Percentiles rank a stretch among this genome's conserved stretches.
These are phyloP conservation scores for Horisme vitalbata DNA, from an alignment of 2,888 invertebrate genomes.

Conservation along the genomic window DNA sequence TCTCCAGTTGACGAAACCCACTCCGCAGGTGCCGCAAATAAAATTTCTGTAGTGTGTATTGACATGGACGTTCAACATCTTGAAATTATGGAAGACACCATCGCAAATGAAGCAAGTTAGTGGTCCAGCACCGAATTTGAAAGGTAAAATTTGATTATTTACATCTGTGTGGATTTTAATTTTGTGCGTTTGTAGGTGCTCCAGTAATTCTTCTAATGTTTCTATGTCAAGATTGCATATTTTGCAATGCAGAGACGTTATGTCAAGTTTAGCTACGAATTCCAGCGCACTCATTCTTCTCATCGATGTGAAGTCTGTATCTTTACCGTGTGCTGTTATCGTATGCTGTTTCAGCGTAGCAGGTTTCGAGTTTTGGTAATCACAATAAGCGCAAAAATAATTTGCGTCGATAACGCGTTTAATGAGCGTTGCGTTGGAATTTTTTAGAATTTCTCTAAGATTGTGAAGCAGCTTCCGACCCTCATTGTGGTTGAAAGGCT, in stretches of 20 bases:
- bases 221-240: slow-evolving; percentile 54
- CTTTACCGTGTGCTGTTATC: slow-evolving; percentile 23
- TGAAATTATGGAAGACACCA: slow-evolving; percentile 47
- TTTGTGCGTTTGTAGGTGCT: slow-evolving; percentile 53
- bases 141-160: slow-evolving; percentile 58
- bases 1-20: slow-evolving; percentile 58
- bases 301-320: slow-evolving; percentile 9
- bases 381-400: slow-evolving; percentile 34
- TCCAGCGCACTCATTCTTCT: slow-evolving; percentile 13
- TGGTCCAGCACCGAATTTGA: slow-evolving; percentile 40
- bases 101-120: slow-evolving; percentile 49
- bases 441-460: slow-evolving; percentile 13
- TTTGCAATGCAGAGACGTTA: slow-evolving; percentile 38
- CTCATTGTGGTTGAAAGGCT: slow-evolving; percentile 5
- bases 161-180: slow-evolving; percentile 39
- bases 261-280: slow-evolving; percentile 24
- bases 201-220: slow-evolving; percentile 50
- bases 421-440: slow-evolving; percentile 36
- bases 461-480: slow-evolving; percentile 19
- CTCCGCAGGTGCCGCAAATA: slow-evolving; percentile 53
- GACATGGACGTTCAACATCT: slow-evolving; percentile 50
- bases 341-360: slow-evolving; percentile 31
- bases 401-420: slow-evolving; percentile 20
- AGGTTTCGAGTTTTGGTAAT: slow-evolving; percentile 16
- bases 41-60: slow-evolving; percentile 50